A percentile compares a stretch with the other conserved stretches of the same genome.
These are phyloP conservation scores for Drosophila lutescens DNA, from an alignment of 2,888 invertebrate genomes.

Conservation along the genomic window DNA sequence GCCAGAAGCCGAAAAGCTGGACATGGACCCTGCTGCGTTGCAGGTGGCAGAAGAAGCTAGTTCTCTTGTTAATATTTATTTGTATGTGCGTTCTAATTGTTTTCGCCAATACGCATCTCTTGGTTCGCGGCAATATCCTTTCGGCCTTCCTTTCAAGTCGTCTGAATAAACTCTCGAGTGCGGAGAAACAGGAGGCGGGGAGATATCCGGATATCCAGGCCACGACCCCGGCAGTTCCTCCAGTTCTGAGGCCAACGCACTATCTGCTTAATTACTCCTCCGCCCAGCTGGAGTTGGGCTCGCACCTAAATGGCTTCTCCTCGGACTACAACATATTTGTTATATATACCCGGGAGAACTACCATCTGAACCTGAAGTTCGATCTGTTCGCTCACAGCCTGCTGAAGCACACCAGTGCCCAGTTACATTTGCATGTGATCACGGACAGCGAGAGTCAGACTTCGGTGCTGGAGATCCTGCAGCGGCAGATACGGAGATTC, in stretches of 20 bases:
- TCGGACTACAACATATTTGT: conserved; percentile 83
- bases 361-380: conserved; percentile 82
- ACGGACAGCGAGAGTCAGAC: conserved; percentile 86
- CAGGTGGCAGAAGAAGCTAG: conserved; percentile 81
- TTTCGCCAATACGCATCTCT: conserved; percentile 80
- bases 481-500: conserved; percentile 81
- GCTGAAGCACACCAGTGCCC: conserved; percentile 83
- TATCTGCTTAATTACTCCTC: conserved; percentile 64
- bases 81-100: conserved; percentile 80
- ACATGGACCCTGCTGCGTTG: conserved; percentile 54
- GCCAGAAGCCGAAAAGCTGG: conserved; percentile 57
- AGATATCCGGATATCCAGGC: conserved; percentile 43
- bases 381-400: conserved; percentile 82
- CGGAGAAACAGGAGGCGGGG: conserved; percentile 44
- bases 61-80: conserved; percentile 73
- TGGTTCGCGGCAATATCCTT: conserved; percentile 70
- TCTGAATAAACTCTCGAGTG: conserved; percentile 42
- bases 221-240: conserved; percentile 35
- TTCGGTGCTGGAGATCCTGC: conserved; percentile 85
- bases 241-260: conserved; percentile 56
- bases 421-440: conserved; percentile 87
- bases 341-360: conserved; percentile 83
- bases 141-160: conserved; percentile 70
- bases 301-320: conserved; percentile 35
- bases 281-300: conserved; percentile 48